Base-by-base conservation (phyloP, 2,113 vertebrate species). In the Cheilinus undulatus region DNA sequence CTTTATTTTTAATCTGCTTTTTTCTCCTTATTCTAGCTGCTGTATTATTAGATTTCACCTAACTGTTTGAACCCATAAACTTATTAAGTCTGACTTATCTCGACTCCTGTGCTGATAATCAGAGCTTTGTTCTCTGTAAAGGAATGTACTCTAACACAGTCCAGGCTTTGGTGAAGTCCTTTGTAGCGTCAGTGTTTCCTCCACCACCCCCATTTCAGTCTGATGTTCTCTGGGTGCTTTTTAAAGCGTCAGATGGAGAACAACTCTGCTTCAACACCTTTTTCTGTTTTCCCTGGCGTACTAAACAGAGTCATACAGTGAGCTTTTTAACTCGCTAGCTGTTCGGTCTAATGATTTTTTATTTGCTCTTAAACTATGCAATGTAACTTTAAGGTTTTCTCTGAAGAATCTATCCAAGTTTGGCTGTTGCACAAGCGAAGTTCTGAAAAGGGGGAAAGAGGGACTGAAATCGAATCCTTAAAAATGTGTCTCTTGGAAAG, bases 401-500 rank as follows among this genome's bases (percentile, higher is more conserved):
- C 1, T 51, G 22, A 61, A 71, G 48, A 59, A 73, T 52, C 64
- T 24, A 62, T 32, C 28, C 45, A 45, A 10, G 34, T 65, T 57
- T 70, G 66, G 68, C 48, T 57, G 57, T 68, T 86, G 34, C 50
- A 84, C 53, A 49, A 73, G 75, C 66, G 73, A 45, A 64, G 24
- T 69, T 72, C 73, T 83, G 58, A 61, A 84, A 88, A 34, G 67
- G 68, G 50, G 82, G 76, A 85, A 84, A 79, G 79, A 85, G 61
- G 61, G 80, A 63, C 67, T 91, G 93, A 92, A 93, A 93, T 85
- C 4, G 63, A 93, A 92, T 90, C 90, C 91, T 85, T 84, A 91
- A 92, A 93, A 93, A 93, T 93, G 88, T 86, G 86, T 86, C 65
- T 86, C 68, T 91, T 93, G 93, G 91, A 86, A 64, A 0, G 51